Base-by-base conservation (phyloP, 2,797 vertebrate species). In the Antrozous pallidus region DNA sequence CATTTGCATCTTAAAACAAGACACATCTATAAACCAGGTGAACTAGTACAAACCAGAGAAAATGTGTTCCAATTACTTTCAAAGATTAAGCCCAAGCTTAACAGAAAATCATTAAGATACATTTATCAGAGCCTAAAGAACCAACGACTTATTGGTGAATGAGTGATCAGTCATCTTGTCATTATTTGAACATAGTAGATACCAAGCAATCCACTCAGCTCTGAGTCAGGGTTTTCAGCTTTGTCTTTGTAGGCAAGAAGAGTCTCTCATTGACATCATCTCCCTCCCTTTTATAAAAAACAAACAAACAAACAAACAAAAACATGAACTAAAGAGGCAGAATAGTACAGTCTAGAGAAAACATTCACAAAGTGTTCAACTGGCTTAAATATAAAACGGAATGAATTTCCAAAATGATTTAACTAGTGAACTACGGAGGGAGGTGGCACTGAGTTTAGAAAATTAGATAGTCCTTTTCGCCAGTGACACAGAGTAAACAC, bases 1-100 rank as follows among this genome's bases (percentile, higher is more conserved):
- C 3, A 85, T 69, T 94, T 93, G 36, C 17, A 69, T 90, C 61
- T 95, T 92, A 88, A 92, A 80, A 70, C 40, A 56, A 86, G 81
- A n/a, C 36, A 28, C 4, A 24, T 67, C 36, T 31, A 86, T 75
- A 93, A 88, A 80, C 13, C 10, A 85, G 47, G 36, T 88, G 18
- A 86, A 95, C 73, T 56, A 88, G 88, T 63, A 86, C 8, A 90
- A 93, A 83, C 69, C 28, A 90, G 28, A 93, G 28, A 77, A 94
- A 94, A 94, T 42, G 16, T 91, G 73, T 24, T 85, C 92, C 97
- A 98, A 98, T 98, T 95, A 96, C 96, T 96, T 97, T 96, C 95
- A 97, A 96, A 98, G 96, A 98, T 98, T 97, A 97, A 97, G 94
- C 87, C 70, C 84, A 22, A 88, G 90, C 96, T 95, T 96, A 97